Conservation (phyloP, 2,888 invertebrate species). For the Helleia helle region DNA sequence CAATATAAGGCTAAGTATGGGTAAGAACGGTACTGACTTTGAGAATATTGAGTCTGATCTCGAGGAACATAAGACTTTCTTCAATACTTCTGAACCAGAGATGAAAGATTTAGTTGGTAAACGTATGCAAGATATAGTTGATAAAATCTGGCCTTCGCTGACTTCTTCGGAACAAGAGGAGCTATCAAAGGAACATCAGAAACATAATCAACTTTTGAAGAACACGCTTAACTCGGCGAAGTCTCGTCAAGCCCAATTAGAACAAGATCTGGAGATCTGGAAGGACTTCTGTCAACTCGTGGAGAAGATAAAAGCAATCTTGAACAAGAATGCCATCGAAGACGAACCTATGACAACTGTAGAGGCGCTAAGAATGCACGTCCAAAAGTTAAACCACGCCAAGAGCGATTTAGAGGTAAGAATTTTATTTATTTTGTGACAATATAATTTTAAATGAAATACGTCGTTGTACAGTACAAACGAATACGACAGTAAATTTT, state of each 20-base stretch:
- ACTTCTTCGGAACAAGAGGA: conserved; percentile 87
- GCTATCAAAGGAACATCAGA: conserved; percentile 85
- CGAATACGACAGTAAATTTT: too few relatives aligned
- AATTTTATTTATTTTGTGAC: too few relatives aligned
- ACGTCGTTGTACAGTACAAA: too few relatives aligned
- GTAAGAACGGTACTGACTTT: conserved; percentile 90
- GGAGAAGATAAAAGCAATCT: conserved; percentile 83
- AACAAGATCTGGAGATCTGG: conserved; percentile 89
- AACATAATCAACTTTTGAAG: conserved; percentile 85
- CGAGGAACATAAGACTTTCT: conserved; percentile 91
- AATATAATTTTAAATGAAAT: too few relatives aligned
- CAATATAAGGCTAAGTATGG: conserved; percentile 81
- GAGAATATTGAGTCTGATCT: conserved; percentile 87
- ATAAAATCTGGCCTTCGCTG: conserved; percentile 91
- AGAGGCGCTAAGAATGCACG: conserved; percentile 86
- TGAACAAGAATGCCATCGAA: conserved; percentile 83
- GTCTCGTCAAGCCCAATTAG: conserved; percentile 83
- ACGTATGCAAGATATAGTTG: conserved; percentile 86
- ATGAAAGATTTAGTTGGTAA: conserved; percentile 87
- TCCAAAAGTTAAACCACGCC: conserved; percentile 87
- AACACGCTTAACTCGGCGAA: conserved; percentile 89
- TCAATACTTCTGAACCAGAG: conserved; percentile 81
- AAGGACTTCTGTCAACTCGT: conserved; percentile 85
- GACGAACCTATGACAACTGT: conserved; percentile 86
- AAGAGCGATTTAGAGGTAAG: conserved; percentile 82